A percentile compares a stretch with the other conserved stretches of the same genome.
These are phyloP conservation scores for Etheostoma perlongum DNA, from an alignment of 2,797 vertebrate species.

Conservation along the genomic window DNA sequence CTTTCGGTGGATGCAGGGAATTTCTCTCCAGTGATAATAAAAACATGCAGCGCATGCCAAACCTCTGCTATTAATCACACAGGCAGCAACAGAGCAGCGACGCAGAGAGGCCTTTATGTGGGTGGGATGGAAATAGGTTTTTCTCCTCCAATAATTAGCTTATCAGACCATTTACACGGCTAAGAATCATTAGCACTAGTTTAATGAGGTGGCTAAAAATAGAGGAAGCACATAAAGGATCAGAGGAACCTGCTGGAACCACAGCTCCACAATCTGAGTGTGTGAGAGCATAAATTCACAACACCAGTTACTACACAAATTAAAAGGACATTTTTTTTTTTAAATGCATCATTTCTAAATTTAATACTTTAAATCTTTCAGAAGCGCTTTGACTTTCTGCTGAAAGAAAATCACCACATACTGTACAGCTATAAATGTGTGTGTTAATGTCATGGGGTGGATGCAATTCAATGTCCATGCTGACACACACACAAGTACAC, in stretches of 20 bases:
- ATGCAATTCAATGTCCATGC: background rate
- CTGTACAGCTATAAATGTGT: background rate
- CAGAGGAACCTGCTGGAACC: constrained; percentile 53
- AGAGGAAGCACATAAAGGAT: constrained; percentile 62
- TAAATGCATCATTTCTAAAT: too few relatives aligned
- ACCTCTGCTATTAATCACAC: constrained; percentile 44
- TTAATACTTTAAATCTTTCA: too few relatives aligned
- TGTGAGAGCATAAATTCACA: constrained; percentile 56
- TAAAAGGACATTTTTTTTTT: too few relatives aligned
- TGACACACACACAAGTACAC: background rate
- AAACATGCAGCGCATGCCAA: constrained; percentile 25
- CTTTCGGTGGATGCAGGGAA: constrained; percentile 9
- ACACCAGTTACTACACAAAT: background rate
- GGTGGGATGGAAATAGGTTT: constrained; percentile 60
- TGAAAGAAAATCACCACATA: background rate
- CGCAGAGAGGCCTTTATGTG: constrained; percentile 39
- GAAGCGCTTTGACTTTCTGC: background rate
- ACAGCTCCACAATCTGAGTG: constrained; percentile 40
- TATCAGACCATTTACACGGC: constrained; percentile 73
- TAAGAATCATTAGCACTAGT: constrained; percentile 64
- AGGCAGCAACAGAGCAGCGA: background rate
- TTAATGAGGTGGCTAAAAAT: constrained; percentile 75
- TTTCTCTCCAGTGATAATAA: constrained; percentile 44
- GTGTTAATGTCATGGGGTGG: background rate
- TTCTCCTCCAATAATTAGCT: constrained; percentile 71